Evolutionary conservation across 1,140 invertebrate genomes (phyloP).

Genomic region (Sycophila sp.): DNA sequence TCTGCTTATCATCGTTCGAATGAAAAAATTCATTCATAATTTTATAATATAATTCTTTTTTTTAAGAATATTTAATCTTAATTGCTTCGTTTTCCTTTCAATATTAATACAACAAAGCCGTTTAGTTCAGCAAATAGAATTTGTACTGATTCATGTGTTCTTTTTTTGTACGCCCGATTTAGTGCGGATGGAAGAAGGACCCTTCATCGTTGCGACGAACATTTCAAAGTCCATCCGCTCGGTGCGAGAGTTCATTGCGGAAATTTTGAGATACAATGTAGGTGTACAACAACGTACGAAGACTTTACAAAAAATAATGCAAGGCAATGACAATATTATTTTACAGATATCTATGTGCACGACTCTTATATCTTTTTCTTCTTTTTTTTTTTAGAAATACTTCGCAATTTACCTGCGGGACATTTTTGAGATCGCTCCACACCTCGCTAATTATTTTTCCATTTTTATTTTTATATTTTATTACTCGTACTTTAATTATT

Average conservation of each 20-base stretch:
- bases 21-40: background rate
- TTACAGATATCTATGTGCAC: background rate
- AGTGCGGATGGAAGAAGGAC: background rate
- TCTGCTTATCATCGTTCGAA: no score
- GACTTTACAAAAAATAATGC: no score
- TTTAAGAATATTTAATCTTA: background rate
- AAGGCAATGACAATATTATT: background rate
- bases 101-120: background rate
- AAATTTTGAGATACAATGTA: background rate
- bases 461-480: background rate
- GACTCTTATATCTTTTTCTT: background rate
- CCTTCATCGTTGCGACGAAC: background rate
- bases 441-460: background rate
- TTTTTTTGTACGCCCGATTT: no score
- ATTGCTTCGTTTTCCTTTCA: constrained; percentile 7
- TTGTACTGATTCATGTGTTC: background rate
- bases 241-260: background rate
- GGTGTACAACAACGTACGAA: background rate
- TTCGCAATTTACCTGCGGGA: no score
- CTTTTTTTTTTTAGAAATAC: background rate
- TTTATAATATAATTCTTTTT: background rate
- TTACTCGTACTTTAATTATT: no score
- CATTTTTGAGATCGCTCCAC: background rate
- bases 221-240: background rate
- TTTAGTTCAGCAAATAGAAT: background rate